Conservation (phyloP, 1,140 invertebrate species). For the Chironomus striatipennis region DNA sequence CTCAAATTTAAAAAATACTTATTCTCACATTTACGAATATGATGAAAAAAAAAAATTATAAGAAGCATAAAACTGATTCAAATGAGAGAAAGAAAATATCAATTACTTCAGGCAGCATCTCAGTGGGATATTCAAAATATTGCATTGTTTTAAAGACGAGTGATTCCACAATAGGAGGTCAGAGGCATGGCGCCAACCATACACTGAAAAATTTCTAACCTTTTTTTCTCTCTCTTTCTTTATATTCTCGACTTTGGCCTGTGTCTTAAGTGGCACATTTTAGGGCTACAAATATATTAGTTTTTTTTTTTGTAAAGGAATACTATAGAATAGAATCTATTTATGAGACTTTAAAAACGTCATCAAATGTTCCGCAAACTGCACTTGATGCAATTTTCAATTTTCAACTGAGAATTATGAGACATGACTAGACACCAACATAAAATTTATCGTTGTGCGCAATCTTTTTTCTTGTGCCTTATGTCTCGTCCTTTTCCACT, state of each 20-base stretch:
- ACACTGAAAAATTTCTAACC: slow-evolving; percentile 18
- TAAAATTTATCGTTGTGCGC: slow-evolving; percentile 14
- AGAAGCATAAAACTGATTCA: not conserved
- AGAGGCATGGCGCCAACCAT: slow-evolving; percentile 11
- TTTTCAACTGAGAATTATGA: not conserved
- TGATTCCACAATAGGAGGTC: slow-evolving; percentile 8
- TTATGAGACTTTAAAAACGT: not conserved
- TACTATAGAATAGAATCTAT: too few relatives aligned
- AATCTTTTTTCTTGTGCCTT: slow-evolving; percentile 1
- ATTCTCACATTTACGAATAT: not conserved
- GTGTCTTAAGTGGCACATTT: not conserved
- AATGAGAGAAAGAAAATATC: slow-evolving; percentile 10
- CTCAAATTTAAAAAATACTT: not conserved
- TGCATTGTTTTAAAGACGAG: slow-evolving; percentile 20
- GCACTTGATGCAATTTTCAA: slow-evolving; percentile 5
- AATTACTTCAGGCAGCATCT: slow-evolving; percentile 23
- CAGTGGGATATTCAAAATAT: slow-evolving; percentile 20
- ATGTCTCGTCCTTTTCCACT: not conserved
- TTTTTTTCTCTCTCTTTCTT: not conserved
- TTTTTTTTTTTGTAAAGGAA: not conserved
- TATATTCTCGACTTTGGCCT: not conserved
- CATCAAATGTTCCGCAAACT: slow-evolving; percentile 6
- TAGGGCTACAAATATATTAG: not conserved
- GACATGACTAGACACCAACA: not conserved
- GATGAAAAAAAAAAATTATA: not conserved